A percentile compares a stretch with the other conserved stretches of the same genome.
These are phyloP conservation scores for Mythimna ferrago DNA, from an alignment of 2,888 invertebrate genomes.

Conservation along the genomic window DNA sequence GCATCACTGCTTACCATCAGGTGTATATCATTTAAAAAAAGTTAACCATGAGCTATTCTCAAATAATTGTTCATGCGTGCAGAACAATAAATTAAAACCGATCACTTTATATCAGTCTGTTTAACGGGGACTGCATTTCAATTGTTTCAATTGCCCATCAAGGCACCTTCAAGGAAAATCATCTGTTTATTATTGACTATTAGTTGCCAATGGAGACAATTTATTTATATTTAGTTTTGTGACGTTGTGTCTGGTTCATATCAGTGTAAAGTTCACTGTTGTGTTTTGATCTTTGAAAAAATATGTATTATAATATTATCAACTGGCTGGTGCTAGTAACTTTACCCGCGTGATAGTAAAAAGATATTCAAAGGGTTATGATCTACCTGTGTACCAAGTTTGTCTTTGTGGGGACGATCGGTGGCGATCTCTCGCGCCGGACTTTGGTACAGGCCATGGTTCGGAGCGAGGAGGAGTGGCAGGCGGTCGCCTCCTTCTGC, in stretches of 20 bases:
- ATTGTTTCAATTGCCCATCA: conserved; percentile 58
- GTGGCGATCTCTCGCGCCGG: too few relatives aligned
- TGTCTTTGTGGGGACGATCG: too few relatives aligned
- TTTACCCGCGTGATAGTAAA: too few relatives aligned
- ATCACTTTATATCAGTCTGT: conserved; percentile 7
- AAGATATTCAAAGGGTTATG: too few relatives aligned
- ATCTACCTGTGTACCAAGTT: too few relatives aligned
- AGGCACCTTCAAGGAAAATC: conserved; percentile 46
- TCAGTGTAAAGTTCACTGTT: background rate
- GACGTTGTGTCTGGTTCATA: conserved; percentile 27
- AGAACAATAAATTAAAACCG: conserved; percentile 23
- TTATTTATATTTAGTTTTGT: conserved; percentile 32
- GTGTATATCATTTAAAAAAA: too few relatives aligned
- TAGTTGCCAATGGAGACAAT: conserved; percentile 40
- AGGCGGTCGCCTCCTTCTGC: too few relatives aligned
- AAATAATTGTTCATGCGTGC: background rate
- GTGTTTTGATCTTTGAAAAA: background rate
- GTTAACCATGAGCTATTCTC: background rate
- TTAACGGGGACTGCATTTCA: conserved; percentile 36
- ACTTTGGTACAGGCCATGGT: too few relatives aligned
- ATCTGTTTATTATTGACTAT: conserved; percentile 42
- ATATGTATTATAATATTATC: background rate
- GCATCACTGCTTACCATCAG: too few relatives aligned
- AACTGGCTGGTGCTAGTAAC: too few relatives aligned
- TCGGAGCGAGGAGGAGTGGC: too few relatives aligned